These are phyloP conservation scores for Naja naja DNA, from an alignment of 2,113 vertebrate genomes.

Conservation along the genomic window DNA sequence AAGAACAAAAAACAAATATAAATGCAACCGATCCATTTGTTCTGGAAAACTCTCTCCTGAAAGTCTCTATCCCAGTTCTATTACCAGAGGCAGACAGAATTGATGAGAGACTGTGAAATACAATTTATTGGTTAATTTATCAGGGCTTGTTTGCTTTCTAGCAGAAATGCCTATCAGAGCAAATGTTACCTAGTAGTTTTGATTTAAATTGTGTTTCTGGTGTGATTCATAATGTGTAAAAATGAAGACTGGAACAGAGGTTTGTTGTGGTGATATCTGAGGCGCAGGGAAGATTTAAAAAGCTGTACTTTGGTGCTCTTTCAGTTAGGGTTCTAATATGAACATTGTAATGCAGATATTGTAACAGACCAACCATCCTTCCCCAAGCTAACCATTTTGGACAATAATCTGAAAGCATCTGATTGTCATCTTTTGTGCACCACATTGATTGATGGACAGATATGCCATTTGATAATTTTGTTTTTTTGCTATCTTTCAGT, in stretches of 20 bases:
- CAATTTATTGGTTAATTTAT: constrained; percentile 32
- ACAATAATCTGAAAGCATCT: neutral
- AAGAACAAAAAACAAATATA: constrained; percentile 31
- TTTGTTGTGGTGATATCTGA: neutral
- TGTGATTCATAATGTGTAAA: neutral
- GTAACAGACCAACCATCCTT: neutral
- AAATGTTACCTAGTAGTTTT: neutral
- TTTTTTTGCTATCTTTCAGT: neutral
- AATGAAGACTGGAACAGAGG: neutral
- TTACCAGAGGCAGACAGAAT: neutral
- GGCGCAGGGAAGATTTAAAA: neutral
- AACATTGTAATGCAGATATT: neutral
- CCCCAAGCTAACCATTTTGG: neutral
- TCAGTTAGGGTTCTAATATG: constrained; percentile 22
- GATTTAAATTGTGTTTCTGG: constrained; percentile 22
- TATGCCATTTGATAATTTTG: neutral
- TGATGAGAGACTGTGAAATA: constrained; percentile 17
- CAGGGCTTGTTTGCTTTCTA: neutral
- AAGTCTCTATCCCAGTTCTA: constrained; percentile 3
- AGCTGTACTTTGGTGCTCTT: neutral
- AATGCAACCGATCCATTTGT: constrained; percentile 23
- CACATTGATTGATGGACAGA: neutral
- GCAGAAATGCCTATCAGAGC: neutral
- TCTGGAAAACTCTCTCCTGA: neutral
- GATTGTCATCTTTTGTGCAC: neutral